A percentile compares a stretch with the other conserved stretches of the same genome.
Conservation (phyloP, 2,797 vertebrate genomes). For the Meda fulgida region DNA sequence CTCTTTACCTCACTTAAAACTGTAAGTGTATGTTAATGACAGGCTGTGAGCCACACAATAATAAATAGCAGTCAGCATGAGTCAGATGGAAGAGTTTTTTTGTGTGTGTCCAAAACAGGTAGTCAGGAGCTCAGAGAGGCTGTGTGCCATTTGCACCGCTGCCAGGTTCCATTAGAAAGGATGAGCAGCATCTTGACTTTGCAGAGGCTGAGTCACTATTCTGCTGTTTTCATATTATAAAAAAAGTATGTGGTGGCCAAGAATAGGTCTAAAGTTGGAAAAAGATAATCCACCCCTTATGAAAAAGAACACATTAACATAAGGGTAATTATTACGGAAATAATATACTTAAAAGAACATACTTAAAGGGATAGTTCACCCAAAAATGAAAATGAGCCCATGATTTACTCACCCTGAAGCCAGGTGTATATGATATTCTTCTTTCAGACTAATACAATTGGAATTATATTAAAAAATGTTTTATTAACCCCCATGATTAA, state of each 20-base stretch:
- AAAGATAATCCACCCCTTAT: neutral
- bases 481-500: too few species aligned
- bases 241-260: neutral
- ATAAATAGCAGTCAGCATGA: constrained; percentile 14
- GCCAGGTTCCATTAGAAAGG: constrained; percentile 74
- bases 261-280: neutral
- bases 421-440: too few species aligned
- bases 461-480: too few species aligned
- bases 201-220: constrained; percentile 53
- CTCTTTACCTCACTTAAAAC: constrained; percentile 36
- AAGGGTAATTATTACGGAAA: neutral
- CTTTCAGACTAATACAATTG: too few species aligned
- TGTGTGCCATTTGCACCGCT: constrained; percentile 70
- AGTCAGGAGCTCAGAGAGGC: constrained; percentile 69
- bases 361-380: neutral
- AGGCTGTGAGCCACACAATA: constrained; percentile 41
- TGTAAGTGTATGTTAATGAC: constrained; percentile 56
- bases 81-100: constrained; percentile 57
- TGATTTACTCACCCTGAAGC: too few species aligned
- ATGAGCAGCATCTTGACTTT: constrained; percentile 45
- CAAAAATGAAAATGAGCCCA: too few species aligned
- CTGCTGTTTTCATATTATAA: constrained; percentile 10
- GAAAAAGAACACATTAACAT: neutral
- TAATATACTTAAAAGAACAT: neutral
- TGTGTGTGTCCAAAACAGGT: constrained; percentile 65